Evolutionary conservation across 1,140 invertebrate species (phyloP), one percentile per base, ranked within the genome.

Genomic region (Drosophila ambigua): DNA sequence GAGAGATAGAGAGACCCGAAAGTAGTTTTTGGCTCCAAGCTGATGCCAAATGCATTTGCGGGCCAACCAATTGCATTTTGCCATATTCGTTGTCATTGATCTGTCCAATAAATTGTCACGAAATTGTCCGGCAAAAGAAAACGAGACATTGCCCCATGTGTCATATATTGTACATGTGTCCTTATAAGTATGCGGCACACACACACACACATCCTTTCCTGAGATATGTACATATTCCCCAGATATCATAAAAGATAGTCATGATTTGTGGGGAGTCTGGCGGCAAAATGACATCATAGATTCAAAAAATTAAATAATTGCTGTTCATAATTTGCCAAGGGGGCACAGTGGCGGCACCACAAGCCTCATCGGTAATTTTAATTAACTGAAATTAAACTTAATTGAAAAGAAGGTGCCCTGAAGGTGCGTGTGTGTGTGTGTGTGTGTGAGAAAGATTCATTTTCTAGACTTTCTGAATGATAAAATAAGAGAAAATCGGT

Each of bases 91-190:
- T 76, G 78, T 82, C 82, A 75, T 72, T 78, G 83, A 88, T 88
- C 65, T 72, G 76, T 84, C 66, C 72, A 84, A 84, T 84, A 84
- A 84, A 84, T 84, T 84, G 80, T 85, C 80, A 85, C 81, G 80
- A 85, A 67, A 61, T 71, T 75, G 68, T 39, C 35, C 49, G 62
- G 41, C 31, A 54, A 16, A 23, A 46, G 55, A 23, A 39, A 50
- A 31, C 24, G 15, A 50, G 59, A 59, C 59, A 58, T 45, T 49
- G 59, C 53, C 35, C 35, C 64, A 71, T 61, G 54, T 63, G 43
- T 71, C 53, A 71, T 59, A 65, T 71, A 59, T 5, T 77, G 72
- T 71, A 35, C 59, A 77, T 75, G 58, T 77, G 72, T 71, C 75
- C 67, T 68, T 63, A 63, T 74, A 49, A 31, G 26, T 4, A 31